Evolutionary conservation across 2,113 vertebrate species (phyloP), one percentile per base, ranked within the genome.

Genomic region (Globicephala melas): DNA sequence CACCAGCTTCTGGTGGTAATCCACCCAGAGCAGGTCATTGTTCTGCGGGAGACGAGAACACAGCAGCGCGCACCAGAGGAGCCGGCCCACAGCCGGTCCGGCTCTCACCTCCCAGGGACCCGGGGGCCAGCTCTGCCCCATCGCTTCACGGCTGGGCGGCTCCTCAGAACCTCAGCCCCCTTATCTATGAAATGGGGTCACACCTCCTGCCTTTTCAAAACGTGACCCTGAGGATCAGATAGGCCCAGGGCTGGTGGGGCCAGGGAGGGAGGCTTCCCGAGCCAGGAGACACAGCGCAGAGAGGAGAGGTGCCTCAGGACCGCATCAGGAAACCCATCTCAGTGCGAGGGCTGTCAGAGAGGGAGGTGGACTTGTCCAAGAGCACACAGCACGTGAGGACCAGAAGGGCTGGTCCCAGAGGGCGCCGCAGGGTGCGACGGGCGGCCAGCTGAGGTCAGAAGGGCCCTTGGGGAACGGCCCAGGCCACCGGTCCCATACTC

Each of bases 1-100:
- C 60, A 99, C 99, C 97, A 99, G 98, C 97, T 99, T 99, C 98
- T 99, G 99, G 97, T 99, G 99, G 97, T 99, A 99, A 97, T 99
- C 99, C 0, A 99, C 99, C 99, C 99, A 99, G 1, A 99, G 99
- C 15, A 99, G 99, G 95, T 99, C 99, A 58, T 99, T 99, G 98
- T 99, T 99, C 99, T 99, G 98, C 82, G 98, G 98, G 25, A 97
- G 67, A 89, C n/a, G 15, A 55, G 23, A 41, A 14, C 26, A 5
- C 6, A 1, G 18, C 55, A 63, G 8, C 4, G 14, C 18, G 44
- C 33, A 5, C 36, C 1, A 9, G 44, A 41, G n/a, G 6, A 0
- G 8, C 13, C 25, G 13, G 65, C 25, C 53, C 68, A 60, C 62
- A 38, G 10, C 15, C 15, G 5, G 17, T 1, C 31, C 15, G 0